Base-by-base conservation (phyloP, 1,140 invertebrate species). In the Nylanderia fulva region DNA sequence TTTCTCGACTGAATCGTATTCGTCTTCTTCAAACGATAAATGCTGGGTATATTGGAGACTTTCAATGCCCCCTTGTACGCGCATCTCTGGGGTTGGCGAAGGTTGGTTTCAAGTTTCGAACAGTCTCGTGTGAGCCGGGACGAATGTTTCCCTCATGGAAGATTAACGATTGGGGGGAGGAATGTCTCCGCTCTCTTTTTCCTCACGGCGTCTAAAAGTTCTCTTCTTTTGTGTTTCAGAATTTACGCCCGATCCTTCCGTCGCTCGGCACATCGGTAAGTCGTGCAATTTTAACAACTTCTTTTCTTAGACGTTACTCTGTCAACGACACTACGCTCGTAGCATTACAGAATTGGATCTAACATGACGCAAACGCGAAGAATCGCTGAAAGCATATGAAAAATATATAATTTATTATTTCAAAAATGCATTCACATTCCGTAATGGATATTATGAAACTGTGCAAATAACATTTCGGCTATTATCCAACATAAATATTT, bases 131-230 rank as follows among this genome's bases (percentile, higher is more conserved):
- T 85, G 88, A 90, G 89, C 72, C 79, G 79, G 85, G 80, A 63
- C 91, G 86, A 90, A 90, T 91, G 89, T 91, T 92, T 90, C 88
- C 86, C 90, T 91, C 91, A 91, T 79, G 89, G 88, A 79, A 92
- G 91, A 92, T 92, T 92, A 91, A 91, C 91, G 90, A 88, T 92
- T 90, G 66, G 72, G 80, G 71, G 85, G 82, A 45, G 82, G 54
- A 27, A 21, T 45, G 8, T 18, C 18, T 27, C 5, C 48, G 24
- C 64, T 39, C n/a, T 60, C 84, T 61, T 29, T 83, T 45, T 68
- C 58, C 36, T 61, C 39, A 52, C 61, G 42, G 15, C 52, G 29
- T 85, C 63, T 68, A 52, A 85, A 80, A 60, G 76, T 68, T 85
- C 27, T 80, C 15, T 60, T 21, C 74, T 63, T 85, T 85, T 71